phyloP scores from a whole-genome alignment of 2,113 vertebrate species.

The Boleophthalmus pectinirostris region DNA sequence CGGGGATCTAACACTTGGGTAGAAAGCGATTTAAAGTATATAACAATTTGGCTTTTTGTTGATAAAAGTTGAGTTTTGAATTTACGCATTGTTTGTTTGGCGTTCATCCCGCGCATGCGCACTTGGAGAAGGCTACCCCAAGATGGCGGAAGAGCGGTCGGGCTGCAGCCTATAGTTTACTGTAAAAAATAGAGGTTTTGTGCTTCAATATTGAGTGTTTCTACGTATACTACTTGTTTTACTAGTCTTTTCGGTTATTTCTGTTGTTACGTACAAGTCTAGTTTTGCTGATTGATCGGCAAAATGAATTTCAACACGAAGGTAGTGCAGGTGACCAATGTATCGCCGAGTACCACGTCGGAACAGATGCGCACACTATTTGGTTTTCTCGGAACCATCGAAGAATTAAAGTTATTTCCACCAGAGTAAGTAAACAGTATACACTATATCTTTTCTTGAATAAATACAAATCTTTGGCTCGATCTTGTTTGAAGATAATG shows the following conservation, averaged over 20 bases:
- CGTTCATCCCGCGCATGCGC: conserved; percentile 37
- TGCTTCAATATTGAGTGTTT: conserved; percentile 14
- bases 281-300: background rate
- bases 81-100: too few species aligned
- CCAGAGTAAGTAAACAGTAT: conserved; percentile 84
- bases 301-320: conserved; percentile 86
- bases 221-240: too few species aligned
- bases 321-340: conserved; percentile 95
- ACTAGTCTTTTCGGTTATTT: background rate
- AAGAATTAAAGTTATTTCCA: conserved; percentile 89
- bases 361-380: conserved; percentile 96
- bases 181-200: background rate
- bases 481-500: too few species aligned
- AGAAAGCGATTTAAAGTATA: background rate
- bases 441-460: background rate
- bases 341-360: conserved; percentile 91
- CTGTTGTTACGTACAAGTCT: background rate
- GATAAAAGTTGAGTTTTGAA: background rate
- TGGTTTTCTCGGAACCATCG: conserved; percentile 92
- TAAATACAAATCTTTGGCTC: too few species aligned
- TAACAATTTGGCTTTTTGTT: background rate
- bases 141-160: conserved; percentile 54
- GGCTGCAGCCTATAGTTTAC: conserved; percentile 18
- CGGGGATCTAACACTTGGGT: background rate
- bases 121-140: background rate